Base-by-base conservation (phyloP, 2,113 vertebrate genomes). In the Protobothrops flavoviridis region DNA sequence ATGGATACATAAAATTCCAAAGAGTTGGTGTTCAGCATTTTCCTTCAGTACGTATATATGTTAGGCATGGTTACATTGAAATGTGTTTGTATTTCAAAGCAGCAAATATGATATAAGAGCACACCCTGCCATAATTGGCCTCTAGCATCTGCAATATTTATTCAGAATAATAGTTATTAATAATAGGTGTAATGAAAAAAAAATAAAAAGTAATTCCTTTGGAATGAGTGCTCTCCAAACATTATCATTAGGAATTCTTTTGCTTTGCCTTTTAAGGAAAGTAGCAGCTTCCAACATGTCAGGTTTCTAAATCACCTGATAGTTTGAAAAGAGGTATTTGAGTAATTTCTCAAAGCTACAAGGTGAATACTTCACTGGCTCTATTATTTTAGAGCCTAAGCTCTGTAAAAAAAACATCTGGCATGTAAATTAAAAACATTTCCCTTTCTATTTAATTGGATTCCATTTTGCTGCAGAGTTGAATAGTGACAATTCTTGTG, bases 391-490 rank as follows among this genome's bases (percentile, higher is more conserved):
- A 17, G 88, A 64, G 88, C 91, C 89, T 55, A 23, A 85, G 90
- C 92, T 92, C 91, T 94, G 94, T 90, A 50, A 56, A 92, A 59
- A 64, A 57, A 8, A 23, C 39, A 93, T 4, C 8, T 15, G 61
- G 86, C 20, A 9, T 91, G n/a, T 33, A 95, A 95, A 91, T 96
- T 59, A 90, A 88, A 93, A 94, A 92, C 29, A 90, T 55, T 15
- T 94, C 69, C 69, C 57, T 95, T 0, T 89, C 64, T 88, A 33
- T 43, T 95, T 94, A 92, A 91, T 59, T 64, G 64, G 81, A 94
- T 94, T 95, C 81, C 69, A 92, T 95, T 93, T 64, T 81, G 91
- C 45, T 87, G n/a, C 61, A 87, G 93, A 86, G 90, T 95, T 95
- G 86, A 64, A 81, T 87, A 45, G 74, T 90, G 61, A 85, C 87